These are phyloP conservation scores for Emydocephalus ijimae DNA, from an alignment of 2,113 vertebrate genomes.

Conservation along the genomic window DNA sequence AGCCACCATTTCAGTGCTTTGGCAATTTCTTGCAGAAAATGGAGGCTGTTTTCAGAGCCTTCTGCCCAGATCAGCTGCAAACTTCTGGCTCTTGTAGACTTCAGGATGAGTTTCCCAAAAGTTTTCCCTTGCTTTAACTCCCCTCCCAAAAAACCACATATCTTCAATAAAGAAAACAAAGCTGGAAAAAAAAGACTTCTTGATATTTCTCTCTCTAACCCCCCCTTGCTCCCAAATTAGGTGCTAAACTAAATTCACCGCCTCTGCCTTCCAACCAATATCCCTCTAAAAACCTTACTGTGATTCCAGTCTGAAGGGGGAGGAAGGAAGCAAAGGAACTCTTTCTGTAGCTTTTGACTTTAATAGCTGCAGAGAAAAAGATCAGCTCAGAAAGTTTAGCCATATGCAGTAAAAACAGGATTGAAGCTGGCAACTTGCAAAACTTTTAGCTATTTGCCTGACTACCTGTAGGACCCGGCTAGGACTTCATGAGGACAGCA, in stretches of 20 bases:
- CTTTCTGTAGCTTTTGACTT: not conserved
- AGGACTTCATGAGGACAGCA: not conserved
- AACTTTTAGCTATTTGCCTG: too few species aligned
- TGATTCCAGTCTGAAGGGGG: not conserved
- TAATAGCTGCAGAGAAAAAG: not conserved
- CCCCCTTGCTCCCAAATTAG: not conserved
- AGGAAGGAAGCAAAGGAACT: not conserved
- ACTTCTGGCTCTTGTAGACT: not conserved
- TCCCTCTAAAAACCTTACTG: not conserved
- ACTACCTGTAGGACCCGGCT: too few species aligned
- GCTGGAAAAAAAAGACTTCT: not conserved
- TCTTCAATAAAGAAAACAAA: not conserved
- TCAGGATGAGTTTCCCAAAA: not conserved
- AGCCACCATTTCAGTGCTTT: not conserved
- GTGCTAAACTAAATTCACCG: not conserved
- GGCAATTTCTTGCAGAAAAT: not conserved
- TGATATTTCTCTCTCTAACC: not conserved
- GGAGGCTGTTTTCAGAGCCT: not conserved
- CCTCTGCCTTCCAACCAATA: not conserved
- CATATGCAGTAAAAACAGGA: not conserved
- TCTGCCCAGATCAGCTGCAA: not conserved
- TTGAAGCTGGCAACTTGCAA: not conserved
- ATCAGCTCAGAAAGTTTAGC: not conserved
- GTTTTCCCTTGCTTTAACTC: not conserved
- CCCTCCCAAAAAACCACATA: not conserved